phyloP scores from a whole-genome alignment of 2,113 vertebrate species.

The Cairina moschata region DNA sequence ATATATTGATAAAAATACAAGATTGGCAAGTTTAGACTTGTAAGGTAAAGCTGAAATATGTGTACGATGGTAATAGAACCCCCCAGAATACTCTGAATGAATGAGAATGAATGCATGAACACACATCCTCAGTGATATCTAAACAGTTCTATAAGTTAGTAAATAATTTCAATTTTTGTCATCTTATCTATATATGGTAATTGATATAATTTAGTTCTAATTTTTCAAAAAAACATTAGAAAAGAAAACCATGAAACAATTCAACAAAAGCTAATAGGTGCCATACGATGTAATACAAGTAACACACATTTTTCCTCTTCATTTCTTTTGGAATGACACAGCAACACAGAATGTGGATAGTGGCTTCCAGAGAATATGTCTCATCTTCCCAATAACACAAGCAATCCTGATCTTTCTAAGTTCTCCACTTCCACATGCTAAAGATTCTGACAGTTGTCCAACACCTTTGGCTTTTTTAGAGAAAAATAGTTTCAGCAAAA shows the following conservation, averaged over 20 bases:
- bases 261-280: not conserved
- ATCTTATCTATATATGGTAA: not conserved
- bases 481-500: not conserved
- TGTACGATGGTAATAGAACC: not conserved
- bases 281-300: not conserved
- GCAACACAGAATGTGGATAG: not conserved
- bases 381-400: not conserved
- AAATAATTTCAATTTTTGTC: not conserved
- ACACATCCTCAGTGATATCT: not conserved
- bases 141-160: rapidly evolving
- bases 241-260: not conserved
- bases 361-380: not conserved
- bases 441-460: not conserved
- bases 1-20: not conserved
- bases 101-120: not conserved
- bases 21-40: not conserved
- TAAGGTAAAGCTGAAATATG: rapidly evolving
- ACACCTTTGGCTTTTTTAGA: not conserved
- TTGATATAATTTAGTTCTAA: not conserved
- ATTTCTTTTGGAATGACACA: not conserved
- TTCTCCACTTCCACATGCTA: not conserved
- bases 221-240: not conserved
- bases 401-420: too few relatives aligned
- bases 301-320: not conserved
- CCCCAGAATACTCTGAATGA: not conserved